phyloP scores from a whole-genome alignment of 2,888 invertebrate species.

The Mesopsocus fuscifrons region DNA sequence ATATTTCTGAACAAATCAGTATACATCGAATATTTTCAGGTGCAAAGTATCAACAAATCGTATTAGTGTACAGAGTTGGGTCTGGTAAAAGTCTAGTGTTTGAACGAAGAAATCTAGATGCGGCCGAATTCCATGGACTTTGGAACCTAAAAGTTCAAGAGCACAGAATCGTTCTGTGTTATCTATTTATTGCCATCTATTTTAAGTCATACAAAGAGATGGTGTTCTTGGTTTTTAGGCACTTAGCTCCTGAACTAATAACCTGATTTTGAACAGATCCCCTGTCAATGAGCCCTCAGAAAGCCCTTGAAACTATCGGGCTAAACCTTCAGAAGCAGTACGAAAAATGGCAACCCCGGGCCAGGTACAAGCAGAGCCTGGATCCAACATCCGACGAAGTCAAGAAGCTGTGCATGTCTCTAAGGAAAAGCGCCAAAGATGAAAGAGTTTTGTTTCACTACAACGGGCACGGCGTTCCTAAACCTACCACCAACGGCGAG shows the following conservation, averaged over 20 bases:
- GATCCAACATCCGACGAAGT: slow-evolving; percentile 98
- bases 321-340: slow-evolving; percentile 86
- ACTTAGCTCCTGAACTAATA: too few species aligned
- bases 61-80: too few species aligned
- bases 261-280: too few species aligned
- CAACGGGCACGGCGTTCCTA: slow-evolving; percentile 98
- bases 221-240: slow-evolving; percentile 9
- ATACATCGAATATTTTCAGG: too few species aligned
- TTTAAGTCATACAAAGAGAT: background rate
- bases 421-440: slow-evolving; percentile 92
- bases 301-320: slow-evolving; percentile 86
- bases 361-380: slow-evolving; percentile 88
- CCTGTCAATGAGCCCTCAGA: slow-evolving; percentile 65
- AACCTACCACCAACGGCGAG: slow-evolving; percentile 94
- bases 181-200: too few species aligned
- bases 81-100: too few species aligned
- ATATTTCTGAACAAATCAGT: too few species aligned
- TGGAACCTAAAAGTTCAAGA: too few species aligned
- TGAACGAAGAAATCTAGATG: too few species aligned
- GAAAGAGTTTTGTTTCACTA: slow-evolving; percentile 97
- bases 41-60: too few species aligned
- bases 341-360: slow-evolving; percentile 96
- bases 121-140: too few species aligned
- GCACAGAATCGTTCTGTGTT: too few species aligned
- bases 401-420: slow-evolving; percentile 84